A percentile compares a stretch with the other conserved stretches of the same genome.
These are phyloP conservation scores for Cyphomyrus plagiostoma DNA, from an alignment of 2,113 vertebrate genomes.

Conservation along the genomic window DNA sequence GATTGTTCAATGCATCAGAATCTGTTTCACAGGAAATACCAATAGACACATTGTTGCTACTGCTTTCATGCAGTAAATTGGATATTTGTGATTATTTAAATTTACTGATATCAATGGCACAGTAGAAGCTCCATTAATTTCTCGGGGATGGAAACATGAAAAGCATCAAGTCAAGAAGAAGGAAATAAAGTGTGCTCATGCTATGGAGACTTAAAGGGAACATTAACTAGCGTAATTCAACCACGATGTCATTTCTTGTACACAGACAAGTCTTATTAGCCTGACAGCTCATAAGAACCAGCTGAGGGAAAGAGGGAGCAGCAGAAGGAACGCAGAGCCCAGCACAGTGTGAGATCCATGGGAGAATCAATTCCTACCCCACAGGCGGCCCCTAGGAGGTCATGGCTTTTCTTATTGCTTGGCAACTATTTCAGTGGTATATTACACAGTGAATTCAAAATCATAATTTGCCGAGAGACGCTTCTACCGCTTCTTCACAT, in stretches of 20 bases:
- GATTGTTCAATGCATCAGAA: background rate
- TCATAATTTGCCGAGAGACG: background rate
- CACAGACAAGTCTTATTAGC: background rate
- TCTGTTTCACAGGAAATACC: background rate
- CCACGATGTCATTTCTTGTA: background rate
- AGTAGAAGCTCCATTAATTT: background rate
- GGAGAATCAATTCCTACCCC: background rate
- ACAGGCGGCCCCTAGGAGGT: background rate
- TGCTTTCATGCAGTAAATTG: background rate
- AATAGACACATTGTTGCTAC: background rate
- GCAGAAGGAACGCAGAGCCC: background rate
- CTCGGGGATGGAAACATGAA: background rate
- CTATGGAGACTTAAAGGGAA: slow-evolving; percentile 3
- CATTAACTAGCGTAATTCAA: background rate
- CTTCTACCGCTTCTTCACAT: background rate
- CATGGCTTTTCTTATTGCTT: slow-evolving; percentile 16
- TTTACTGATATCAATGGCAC: background rate
- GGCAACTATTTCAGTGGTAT: background rate
- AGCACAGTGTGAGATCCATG: background rate
- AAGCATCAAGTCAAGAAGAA: background rate
- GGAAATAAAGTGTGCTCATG: background rate
- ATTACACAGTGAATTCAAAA: background rate
- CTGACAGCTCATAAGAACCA: background rate
- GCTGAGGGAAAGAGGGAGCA: background rate
- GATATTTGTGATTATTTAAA: background rate